These are phyloP conservation scores for Drosophila subsilvestris DNA, from an alignment of 2,888 invertebrate species.

Conservation along the genomic window DNA sequence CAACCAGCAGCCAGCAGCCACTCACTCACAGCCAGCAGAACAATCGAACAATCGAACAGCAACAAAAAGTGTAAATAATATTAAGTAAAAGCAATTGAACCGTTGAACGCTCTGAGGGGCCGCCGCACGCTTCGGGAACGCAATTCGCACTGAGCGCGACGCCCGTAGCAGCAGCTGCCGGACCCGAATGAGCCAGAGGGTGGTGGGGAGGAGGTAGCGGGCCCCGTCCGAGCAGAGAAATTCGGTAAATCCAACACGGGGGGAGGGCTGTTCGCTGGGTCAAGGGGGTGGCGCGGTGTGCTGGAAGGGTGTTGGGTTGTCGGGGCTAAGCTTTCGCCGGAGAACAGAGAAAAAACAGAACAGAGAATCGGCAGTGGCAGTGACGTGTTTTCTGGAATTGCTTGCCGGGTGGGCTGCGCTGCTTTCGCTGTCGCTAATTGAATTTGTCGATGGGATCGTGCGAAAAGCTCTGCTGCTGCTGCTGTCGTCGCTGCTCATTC, in stretches of 20 bases:
- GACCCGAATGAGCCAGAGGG: slow-evolving; percentile 15
- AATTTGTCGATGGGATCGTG: background rate
- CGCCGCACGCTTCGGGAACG: slow-evolving; percentile 52
- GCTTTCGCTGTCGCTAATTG: background rate
- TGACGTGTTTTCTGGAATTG: slow-evolving; percentile 7
- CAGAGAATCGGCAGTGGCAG: background rate
- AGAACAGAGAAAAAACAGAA: background rate
- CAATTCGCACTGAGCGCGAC: slow-evolving; percentile 65
- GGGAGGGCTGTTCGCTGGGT: background rate
- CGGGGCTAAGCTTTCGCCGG: slow-evolving; percentile 54
- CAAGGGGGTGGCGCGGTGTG: background rate
- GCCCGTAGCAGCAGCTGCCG: slow-evolving; percentile 28
- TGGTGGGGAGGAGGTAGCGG: slow-evolving; percentile 2
- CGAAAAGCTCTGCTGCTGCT: background rate
- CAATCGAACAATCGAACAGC: slow-evolving; percentile 1
- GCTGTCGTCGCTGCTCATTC: background rate
- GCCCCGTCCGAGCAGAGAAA: background rate
- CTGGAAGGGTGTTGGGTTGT: slow-evolving; percentile 17
- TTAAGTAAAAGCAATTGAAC: slow-evolving; percentile 4
- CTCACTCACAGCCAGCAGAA: slow-evolving; percentile 3
- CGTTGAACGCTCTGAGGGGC: slow-evolving; percentile 24
- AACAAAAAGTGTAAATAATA: slow-evolving; percentile 8
- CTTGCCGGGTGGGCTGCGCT: background rate
- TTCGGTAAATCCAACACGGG: background rate
- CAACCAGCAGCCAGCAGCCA: background rate